Evolutionary conservation across 2,797 vertebrate genomes (phyloP).

Genomic region (Hydrophis major): DNA sequence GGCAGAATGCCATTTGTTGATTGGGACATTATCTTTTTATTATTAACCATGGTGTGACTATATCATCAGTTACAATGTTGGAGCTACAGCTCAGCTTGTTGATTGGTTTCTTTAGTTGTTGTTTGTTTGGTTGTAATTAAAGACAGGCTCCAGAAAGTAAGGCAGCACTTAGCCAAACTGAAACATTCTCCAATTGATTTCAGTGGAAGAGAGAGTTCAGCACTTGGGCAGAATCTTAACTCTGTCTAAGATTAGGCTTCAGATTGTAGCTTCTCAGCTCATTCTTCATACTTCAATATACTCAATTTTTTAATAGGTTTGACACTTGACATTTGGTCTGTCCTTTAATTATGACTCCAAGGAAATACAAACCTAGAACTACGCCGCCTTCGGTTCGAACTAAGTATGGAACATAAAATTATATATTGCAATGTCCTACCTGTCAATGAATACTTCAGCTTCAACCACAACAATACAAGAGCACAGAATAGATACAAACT

Average conservation of each 20-base stretch:
- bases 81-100: neutral
- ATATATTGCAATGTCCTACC: too few relatives aligned
- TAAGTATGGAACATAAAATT: too few relatives aligned
- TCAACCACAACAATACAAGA: too few relatives aligned
- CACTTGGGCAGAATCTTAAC: neutral
- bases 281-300: neutral
- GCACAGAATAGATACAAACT: too few relatives aligned
- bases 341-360: neutral
- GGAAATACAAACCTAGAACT: neutral
- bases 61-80: neutral
- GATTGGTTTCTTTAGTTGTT: neutral
- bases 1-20: slow-evolving; percentile 17
- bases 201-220: neutral
- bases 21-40: slow-evolving; percentile 13
- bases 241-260: neutral
- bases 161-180: neutral
- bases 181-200: neutral
- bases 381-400: too few relatives aligned
- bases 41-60: slow-evolving; percentile 6
- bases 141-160: neutral
- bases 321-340: neutral
- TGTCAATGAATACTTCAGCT: too few relatives aligned
- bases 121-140: neutral
- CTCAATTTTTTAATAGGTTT: neutral
- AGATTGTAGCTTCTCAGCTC: neutral